Percentiles rank a stretch among this genome's conserved stretches.
phyloP scores from a whole-genome alignment of 1,140 invertebrate species.

The Hetaerina americana region DNA sequence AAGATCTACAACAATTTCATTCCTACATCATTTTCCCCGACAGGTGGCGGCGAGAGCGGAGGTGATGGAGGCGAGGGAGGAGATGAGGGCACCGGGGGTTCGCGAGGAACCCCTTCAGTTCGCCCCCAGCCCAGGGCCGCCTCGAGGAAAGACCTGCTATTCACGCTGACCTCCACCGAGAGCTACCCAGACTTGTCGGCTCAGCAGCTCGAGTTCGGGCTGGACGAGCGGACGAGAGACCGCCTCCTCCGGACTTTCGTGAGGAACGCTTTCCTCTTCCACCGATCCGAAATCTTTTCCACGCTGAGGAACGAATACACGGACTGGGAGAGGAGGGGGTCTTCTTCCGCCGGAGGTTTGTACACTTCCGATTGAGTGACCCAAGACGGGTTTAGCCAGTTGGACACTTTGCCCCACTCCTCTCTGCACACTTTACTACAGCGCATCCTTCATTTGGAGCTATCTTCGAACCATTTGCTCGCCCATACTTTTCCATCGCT shows the following conservation, averaged over 20 bases:
- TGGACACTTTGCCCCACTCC: too few relatives aligned
- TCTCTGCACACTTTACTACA: too few relatives aligned
- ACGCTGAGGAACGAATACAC: slow-evolving; percentile 86
- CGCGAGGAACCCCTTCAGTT: too few relatives aligned
- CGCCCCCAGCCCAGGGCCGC: slow-evolving; percentile 65
- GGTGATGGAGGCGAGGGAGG: not conserved
- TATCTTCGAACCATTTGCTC: too few relatives aligned
- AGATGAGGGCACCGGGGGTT: slow-evolving; percentile 31
- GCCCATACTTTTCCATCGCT: too few relatives aligned
- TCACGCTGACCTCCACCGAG: slow-evolving; percentile 59
- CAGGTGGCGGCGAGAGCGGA: not conserved
- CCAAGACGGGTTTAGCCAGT: too few relatives aligned
- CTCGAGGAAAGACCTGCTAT: slow-evolving; percentile 42
- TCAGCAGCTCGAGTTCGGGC: slow-evolving; percentile 59
- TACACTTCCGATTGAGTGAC: too few relatives aligned
- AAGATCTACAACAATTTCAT: too few relatives aligned
- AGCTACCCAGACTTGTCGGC: slow-evolving; percentile 63
- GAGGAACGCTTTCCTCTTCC: slow-evolving; percentile 75
- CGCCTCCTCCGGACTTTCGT: slow-evolving; percentile 76
- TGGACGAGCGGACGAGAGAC: slow-evolving; percentile 71
- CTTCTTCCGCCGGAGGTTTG: slow-evolving; percentile 49
- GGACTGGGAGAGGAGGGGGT: slow-evolving; percentile 70
- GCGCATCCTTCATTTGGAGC: too few relatives aligned
- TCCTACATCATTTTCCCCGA: not conserved
- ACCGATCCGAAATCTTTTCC: slow-evolving; percentile 81